Percentiles rank a stretch among this genome's conserved stretches.
Evolutionary conservation across 1,140 invertebrate genomes (phyloP).

Genomic region (Doryteuthis pealeii): DNA sequence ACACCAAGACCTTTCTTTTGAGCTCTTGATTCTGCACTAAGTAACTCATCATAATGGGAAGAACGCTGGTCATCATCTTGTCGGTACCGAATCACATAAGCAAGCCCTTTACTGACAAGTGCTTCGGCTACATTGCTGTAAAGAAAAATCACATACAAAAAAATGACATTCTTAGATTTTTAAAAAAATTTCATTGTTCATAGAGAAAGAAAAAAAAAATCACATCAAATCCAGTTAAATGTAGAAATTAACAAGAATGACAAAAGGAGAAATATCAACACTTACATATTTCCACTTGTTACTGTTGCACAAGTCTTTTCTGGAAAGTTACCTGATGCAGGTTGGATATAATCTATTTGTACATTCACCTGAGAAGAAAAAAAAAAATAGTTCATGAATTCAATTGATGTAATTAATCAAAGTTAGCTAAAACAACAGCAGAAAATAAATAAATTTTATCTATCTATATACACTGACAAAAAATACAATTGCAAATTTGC

Average conservation of each 20-base stretch:
- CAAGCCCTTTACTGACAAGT: slow-evolving; percentile 87
- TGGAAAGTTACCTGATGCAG: slow-evolving; percentile 86
- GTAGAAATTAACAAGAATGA: too few relatives aligned
- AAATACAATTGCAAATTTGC: too few relatives aligned
- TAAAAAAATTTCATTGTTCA: not conserved
- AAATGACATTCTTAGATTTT: not conserved
- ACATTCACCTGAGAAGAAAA: slow-evolving; percentile 71
- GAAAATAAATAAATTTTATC: too few relatives aligned
- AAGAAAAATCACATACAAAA: not conserved
- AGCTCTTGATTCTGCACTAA: slow-evolving; percentile 91
- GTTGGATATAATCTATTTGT: slow-evolving; percentile 94
- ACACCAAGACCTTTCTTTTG: slow-evolving; percentile 69
- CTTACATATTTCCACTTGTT: slow-evolving; percentile 70
- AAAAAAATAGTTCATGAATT: not conserved
- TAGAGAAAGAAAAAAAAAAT: too few relatives aligned
- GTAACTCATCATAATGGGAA: slow-evolving; percentile 88
- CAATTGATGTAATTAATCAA: too few relatives aligned
- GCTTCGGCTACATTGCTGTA: slow-evolving; percentile 91
- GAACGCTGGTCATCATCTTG: slow-evolving; percentile 91
- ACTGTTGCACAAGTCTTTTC: slow-evolving; percentile 97
- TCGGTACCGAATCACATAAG: slow-evolving; percentile 87
- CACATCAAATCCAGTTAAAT: not conserved
- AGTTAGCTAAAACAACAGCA: too few relatives aligned
- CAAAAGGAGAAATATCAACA: slow-evolving; percentile 29
- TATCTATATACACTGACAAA: too few relatives aligned